Conservation (phyloP, 2,797 vertebrate species). For the Aulostomus chinensis region DNA sequence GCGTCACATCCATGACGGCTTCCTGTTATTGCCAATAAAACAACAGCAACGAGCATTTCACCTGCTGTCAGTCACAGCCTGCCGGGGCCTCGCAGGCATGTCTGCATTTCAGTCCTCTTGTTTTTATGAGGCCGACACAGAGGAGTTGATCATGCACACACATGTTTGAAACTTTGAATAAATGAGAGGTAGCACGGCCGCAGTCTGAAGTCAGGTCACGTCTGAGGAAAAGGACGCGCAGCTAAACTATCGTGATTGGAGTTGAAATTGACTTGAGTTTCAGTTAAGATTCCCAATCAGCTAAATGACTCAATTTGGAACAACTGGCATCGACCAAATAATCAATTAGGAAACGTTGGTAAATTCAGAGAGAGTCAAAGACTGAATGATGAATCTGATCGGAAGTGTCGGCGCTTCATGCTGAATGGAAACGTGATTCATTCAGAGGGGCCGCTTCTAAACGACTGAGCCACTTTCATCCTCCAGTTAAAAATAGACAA, state of each 20-base stretch:
- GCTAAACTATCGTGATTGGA: constrained; percentile 57
- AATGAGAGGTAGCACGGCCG: constrained; percentile 8
- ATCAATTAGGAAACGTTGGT: constrained; percentile 55
- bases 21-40: constrained; percentile 47
- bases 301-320: constrained; percentile 64
- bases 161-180: constrained; percentile 24
- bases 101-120: constrained; percentile 26
- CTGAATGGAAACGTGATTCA: constrained; percentile 67
- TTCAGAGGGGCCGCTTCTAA: constrained; percentile 58
- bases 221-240: constrained; percentile 11
- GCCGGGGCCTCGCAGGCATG: too few species aligned
- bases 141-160: constrained; percentile 3
- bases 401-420: constrained; percentile 51
- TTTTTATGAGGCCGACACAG: constrained; percentile 37
- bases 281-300: constrained; percentile 59
- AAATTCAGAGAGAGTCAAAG: constrained; percentile 26
- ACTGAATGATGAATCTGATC: constrained; percentile 61
- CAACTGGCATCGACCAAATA: constrained; percentile 58
- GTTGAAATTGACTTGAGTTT: constrained; percentile 55
- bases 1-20: constrained; percentile 21
- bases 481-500: constrained; percentile 65
- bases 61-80: constrained; percentile 37
- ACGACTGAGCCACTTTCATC: constrained; percentile 59
- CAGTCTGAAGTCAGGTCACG: constrained; percentile 53
- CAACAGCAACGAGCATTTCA: constrained; percentile 34